Evolutionary conservation across 1,140 invertebrate genomes (phyloP).

Genomic region (Pseudomyrmex cubaensis): DNA sequence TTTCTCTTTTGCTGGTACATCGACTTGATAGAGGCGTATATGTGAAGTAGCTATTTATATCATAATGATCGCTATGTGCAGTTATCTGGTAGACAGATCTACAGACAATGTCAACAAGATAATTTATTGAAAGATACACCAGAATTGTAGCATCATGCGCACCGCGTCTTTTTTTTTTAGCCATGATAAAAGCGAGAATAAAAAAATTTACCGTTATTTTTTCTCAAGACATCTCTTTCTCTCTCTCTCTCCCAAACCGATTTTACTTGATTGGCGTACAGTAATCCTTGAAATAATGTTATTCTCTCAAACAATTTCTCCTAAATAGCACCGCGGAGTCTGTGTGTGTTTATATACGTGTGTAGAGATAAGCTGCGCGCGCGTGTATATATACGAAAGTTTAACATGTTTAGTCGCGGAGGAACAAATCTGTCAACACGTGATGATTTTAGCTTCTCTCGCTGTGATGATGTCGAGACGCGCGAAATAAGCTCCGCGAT

Average conservation of each 20-base stretch:
- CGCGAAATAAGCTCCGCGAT: conserved; percentile 4
- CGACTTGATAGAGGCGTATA: neutral
- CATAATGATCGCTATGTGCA: neutral
- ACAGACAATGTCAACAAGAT: conserved; percentile 3
- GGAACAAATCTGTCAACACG: conserved; percentile 29
- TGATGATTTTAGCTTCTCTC: neutral
- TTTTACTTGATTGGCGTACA: neutral
- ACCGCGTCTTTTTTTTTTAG: neutral
- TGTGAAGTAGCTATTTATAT: neutral
- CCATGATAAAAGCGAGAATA: neutral
- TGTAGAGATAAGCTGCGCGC: neutral
- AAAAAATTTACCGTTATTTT: neutral
- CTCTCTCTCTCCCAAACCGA: neutral
- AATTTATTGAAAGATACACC: conserved; percentile 29
- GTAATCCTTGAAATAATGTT: conserved; percentile 12
- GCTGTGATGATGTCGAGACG: neutral
- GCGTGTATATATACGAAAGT: neutral
- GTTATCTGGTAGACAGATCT: conserved; percentile 32
- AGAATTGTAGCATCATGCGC: conserved; percentile 3
- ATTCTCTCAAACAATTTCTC: neutral
- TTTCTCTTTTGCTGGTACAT: neutral
- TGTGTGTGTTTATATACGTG: neutral
- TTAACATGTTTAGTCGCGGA: neutral
- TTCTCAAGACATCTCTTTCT: neutral
- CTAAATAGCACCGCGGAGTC: neutral